These are phyloP conservation scores for Beroe ovata DNA, from an alignment of 37 sponge, comb jelly and placozoan species.

Conservation along the genomic window DNA sequence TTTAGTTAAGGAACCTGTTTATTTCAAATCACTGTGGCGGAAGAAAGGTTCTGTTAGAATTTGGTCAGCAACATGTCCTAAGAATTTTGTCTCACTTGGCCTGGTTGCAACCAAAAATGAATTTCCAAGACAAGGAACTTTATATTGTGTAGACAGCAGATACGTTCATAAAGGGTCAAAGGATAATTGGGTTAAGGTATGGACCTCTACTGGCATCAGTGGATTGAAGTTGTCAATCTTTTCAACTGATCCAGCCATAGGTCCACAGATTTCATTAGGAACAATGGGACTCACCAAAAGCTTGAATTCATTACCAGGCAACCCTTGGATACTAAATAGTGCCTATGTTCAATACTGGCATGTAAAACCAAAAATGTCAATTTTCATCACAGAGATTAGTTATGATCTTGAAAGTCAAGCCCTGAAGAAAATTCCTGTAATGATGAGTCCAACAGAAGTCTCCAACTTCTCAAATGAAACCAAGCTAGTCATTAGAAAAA, in stretches of 20 bases:
- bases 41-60: neutral
- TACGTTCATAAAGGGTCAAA: neutral
- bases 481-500: neutral
- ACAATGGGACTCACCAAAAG: neutral
- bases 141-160: neutral
- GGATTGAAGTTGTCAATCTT: neutral
- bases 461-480: neutral
- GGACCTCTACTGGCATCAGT: neutral
- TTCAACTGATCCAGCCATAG: neutral
- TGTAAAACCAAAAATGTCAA: neutral
- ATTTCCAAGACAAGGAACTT: neutral
- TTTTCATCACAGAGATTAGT: neutral
- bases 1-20: neutral
- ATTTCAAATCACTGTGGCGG: neutral
- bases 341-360: neutral
- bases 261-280: neutral
- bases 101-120: neutral
- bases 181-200: neutral
- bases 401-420: neutral
- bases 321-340: neutral
- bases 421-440: neutral
- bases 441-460: neutral
- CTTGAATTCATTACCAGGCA: neutral
- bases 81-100: neutral
- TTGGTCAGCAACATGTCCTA: neutral